These are phyloP conservation scores for Rhinichthys osculus DNA, from an alignment of 2,797 vertebrate genomes.

Conservation along the genomic window DNA sequence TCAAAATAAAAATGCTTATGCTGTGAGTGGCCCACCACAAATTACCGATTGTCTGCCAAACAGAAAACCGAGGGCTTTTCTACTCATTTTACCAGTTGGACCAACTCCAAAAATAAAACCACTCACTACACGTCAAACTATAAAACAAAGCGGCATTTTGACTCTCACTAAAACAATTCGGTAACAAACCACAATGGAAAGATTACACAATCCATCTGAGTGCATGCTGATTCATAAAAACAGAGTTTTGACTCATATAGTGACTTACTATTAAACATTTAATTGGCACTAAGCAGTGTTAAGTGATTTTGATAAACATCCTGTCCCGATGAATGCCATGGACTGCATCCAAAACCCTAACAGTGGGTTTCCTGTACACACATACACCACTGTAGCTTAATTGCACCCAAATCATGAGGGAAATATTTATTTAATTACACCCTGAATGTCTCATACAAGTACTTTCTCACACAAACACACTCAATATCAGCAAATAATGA, in stretches of 20 bases:
- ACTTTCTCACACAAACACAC: neutral
- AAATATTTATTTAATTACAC: slow-evolving; percentile 32
- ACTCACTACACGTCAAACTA: slow-evolving; percentile 31
- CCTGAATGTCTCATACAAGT: slow-evolving; percentile 21
- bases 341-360: slow-evolving; percentile 44
- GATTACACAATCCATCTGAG: slow-evolving; percentile 28
- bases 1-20: slow-evolving; percentile 64
- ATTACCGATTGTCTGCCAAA: slow-evolving; percentile 53
- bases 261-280: slow-evolving; percentile 42
- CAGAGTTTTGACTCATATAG: slow-evolving; percentile 50
- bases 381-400: slow-evolving; percentile 23
- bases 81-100: slow-evolving; percentile 57
- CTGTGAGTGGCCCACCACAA: slow-evolving; percentile 62
- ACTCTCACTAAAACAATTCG: slow-evolving; percentile 19
- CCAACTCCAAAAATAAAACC: slow-evolving; percentile 49
- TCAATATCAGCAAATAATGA: neutral
- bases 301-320: slow-evolving; percentile 57
- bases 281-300: slow-evolving; percentile 9
- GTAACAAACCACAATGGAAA: slow-evolving; percentile 27
- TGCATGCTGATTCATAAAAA: slow-evolving; percentile 53
- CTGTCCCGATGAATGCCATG: slow-evolving; percentile 55
- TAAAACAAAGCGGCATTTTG: neutral
- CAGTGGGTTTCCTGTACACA: slow-evolving; percentile 34
- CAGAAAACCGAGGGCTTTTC: slow-evolving; percentile 49
- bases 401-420: slow-evolving; percentile 34